Base-by-base conservation (phyloP, 2,113 vertebrate species). In the Clarias gariepinus region DNA sequence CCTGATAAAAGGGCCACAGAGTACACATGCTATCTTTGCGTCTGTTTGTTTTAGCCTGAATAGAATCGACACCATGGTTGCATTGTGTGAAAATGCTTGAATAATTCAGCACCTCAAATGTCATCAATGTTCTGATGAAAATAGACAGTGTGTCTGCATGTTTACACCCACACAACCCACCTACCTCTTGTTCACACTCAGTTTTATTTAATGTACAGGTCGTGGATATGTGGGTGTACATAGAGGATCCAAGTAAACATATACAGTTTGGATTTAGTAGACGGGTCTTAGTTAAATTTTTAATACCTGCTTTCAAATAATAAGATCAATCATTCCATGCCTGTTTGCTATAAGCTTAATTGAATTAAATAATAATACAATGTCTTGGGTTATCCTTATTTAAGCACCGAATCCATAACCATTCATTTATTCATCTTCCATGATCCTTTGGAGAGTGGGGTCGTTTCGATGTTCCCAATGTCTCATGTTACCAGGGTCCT, bases 51-150 rank as follows among this genome's bases (percentile, higher is more conserved):
- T 71, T 33, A 8, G 33, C 68, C 53, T 79, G 13, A 19, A 79
- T 60, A 18, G 8, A 81, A 60, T 18, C 8, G 33, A 3, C 25
- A 57, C 64, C 41, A 15, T 19, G 25, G 25, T 69, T 57, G 19
- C 33, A 28, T 16, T 84, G 68, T 58, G 68, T 77, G 57, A 12
- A 73, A 36, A 23, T 41, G 52, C 28, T 36, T 36, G 10, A 52
- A 78, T 28, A 78, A 66, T 79, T 53, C 28, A 58, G 63, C 63
- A 69, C 47, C 84, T 79, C 25, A 77, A 77, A 60, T 53, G 47
- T 79, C 74, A 78, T 68, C 84, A 25, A 21, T 58, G 63, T 18
- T 80, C 18, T 69, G 63, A 69, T 81, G 53, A 58, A 58, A 86
- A 80, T 69, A 60, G 2, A 64, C 57, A n/a, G 33, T 61, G 82